A percentile compares a stretch with the other conserved stretches of the same genome.
These are phyloP conservation scores for Gandaritis pyraliata DNA, from an alignment of 2,888 invertebrate species.

Conservation along the genomic window DNA sequence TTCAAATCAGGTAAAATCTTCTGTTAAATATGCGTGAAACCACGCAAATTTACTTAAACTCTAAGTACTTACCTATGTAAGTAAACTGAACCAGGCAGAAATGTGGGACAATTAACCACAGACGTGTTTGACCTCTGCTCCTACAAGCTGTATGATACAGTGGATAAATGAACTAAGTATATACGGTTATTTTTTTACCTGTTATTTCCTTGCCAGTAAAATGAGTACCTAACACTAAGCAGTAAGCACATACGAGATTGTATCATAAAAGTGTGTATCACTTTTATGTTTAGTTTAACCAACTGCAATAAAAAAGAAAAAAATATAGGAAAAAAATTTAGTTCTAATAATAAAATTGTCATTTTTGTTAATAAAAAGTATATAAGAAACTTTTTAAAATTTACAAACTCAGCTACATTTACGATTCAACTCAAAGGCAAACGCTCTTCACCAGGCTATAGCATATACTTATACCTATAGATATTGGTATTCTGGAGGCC, in stretches of 20 bases:
- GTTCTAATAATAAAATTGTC: too few species aligned
- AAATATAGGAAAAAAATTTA: too few species aligned
- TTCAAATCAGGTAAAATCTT: not conserved
- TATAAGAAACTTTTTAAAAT: too few species aligned
- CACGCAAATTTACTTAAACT: slow-evolving; percentile 28
- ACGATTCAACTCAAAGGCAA: slow-evolving; percentile 13
- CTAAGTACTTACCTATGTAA: slow-evolving; percentile 19
- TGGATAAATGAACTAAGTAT: slow-evolving; percentile 1
- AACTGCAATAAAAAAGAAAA: too few species aligned
- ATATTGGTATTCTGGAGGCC: slow-evolving; percentile 64
- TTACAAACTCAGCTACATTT: too few species aligned
- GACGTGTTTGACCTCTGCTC: slow-evolving; percentile 39
- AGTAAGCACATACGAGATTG: too few species aligned
- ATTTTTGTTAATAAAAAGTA: too few species aligned
- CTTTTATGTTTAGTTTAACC: too few species aligned
- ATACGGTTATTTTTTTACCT: too few species aligned
- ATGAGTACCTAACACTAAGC: too few species aligned
- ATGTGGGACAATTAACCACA: slow-evolving; percentile 40
- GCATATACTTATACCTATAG: slow-evolving; percentile 27
- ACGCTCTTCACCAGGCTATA: slow-evolving; percentile 19
- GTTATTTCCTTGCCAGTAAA: not conserved
- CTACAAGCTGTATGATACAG: slow-evolving; percentile 1
- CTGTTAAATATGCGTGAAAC: slow-evolving; percentile 13
- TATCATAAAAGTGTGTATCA: too few species aligned
- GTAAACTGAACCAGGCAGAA: slow-evolving; percentile 28